These are phyloP conservation scores for Thereuonema tuberculata DNA, from an alignment of 1,140 invertebrate genomes.

Conservation along the genomic window DNA sequence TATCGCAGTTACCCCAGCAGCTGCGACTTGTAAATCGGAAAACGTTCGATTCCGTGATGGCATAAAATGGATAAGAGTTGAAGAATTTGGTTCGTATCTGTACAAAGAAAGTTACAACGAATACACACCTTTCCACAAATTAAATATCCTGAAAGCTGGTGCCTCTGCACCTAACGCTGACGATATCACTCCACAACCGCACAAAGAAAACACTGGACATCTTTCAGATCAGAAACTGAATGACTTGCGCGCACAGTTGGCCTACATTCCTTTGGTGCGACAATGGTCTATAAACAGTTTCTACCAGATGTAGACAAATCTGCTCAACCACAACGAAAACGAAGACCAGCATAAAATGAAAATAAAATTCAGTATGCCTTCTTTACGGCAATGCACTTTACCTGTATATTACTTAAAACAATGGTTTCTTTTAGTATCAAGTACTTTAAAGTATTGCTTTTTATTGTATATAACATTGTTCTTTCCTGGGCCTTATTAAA, in stretches of 20 bases:
- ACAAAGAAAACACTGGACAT: not conserved
- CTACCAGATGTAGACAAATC: not conserved
- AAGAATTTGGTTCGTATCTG: not conserved
- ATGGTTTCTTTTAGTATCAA: not conserved
- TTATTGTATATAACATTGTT: not conserved
- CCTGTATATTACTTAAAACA: not conserved
- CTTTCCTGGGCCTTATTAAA: not conserved
- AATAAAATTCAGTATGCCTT: too few relatives aligned
- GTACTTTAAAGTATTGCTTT: not conserved
- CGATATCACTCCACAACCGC: not conserved
- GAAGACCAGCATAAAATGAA: constrained; percentile 1
- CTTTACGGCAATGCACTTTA: not conserved
- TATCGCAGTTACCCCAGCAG: not conserved
- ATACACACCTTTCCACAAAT: not conserved
- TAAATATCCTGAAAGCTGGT: not conserved
- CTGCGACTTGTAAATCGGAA: not conserved
- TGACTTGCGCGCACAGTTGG: not conserved
- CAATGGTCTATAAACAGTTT: not conserved
- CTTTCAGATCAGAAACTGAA: not conserved
- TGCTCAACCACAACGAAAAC: not conserved
- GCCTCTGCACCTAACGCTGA: not conserved
- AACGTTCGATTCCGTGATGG: not conserved
- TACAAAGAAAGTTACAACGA: not conserved
- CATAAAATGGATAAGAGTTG: not conserved
- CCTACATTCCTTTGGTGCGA: not conserved